Evolutionary conservation across 1,140 invertebrate genomes (phyloP), one percentile per base, ranked within the genome.

Genomic region (Drosophila kanapiae): DNA sequence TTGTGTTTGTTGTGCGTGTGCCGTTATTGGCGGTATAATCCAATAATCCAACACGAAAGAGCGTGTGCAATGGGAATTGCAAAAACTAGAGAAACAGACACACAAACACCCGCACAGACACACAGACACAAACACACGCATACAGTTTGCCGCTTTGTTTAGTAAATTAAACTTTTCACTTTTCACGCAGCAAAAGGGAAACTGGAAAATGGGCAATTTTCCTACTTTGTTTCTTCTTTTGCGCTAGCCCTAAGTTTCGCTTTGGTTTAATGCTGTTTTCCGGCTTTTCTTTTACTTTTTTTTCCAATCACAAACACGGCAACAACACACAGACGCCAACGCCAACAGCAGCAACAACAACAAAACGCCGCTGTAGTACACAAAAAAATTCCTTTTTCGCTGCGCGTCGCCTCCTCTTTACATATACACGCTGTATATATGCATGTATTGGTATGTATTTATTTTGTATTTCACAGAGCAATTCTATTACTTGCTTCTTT

Each of bases 151-250:
- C 78, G 78, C 74, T 76, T 90, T 85, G 67, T 90, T 90, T 88
- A 85, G 81, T 88, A 88, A 88, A 88, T 88, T 88, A 90, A 88
- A 82, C 85, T 90, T 88, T 88, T 88, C 85, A 88, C 85, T 88
- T 88, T 88, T 67, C 23, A 58, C 18, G 31, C 86, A 62, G 77
- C 64, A 80, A 87, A 56, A 56, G 37, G 82, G 62, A 59, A 58
- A 74, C 72, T 45, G 47, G 53, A 76, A 76, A 76, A 76, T 75
- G 53, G 53, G 53, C 48, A 69, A 78, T 71, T 78, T 78, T 79
- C 67, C 35, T 79, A 35, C 31, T 79, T 63, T 40, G 51, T 71
- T 61, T 77, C 31, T 38, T 16, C 33, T 6, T 10, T 8, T 8
- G 18, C 53, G 8, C 53, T 6, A 54, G 53, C 53, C 35, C 14